Evolutionary conservation across 2,888 invertebrate species (phyloP).

Genomic region (Pyralis farinalis): DNA sequence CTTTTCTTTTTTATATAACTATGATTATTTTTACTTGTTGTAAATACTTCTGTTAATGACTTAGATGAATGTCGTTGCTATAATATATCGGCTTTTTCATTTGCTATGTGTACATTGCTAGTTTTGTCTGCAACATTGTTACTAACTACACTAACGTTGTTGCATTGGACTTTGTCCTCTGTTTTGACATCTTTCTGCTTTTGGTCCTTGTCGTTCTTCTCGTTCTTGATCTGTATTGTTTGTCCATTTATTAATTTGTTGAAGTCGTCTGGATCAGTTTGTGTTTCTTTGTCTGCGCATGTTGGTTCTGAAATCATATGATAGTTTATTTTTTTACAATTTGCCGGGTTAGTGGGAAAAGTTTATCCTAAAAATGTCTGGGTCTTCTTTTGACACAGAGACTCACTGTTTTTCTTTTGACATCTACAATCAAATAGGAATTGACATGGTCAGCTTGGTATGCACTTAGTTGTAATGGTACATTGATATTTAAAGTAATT

Average conservation of each 20-base stretch:
- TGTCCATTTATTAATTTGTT: constrained; percentile 55
- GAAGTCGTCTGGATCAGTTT: constrained; percentile 60
- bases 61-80: constrained; percentile 66
- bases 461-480: no score
- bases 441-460: no score
- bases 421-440: no score
- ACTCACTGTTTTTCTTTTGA: no score
- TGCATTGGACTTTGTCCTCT: constrained; percentile 29
- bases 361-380: no score
- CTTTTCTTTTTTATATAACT: constrained; percentile 54
- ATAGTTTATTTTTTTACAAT: not conserved
- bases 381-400: no score
- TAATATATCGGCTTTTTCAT: constrained; percentile 55
- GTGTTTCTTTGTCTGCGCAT: constrained; percentile 58
- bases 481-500: no score
- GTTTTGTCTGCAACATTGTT: constrained; percentile 20
- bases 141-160: constrained; percentile 28
- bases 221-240: constrained; percentile 32
- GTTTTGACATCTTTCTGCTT: constrained; percentile 26
- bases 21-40: constrained; percentile 38
- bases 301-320: constrained; percentile 43
- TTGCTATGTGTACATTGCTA: constrained; percentile 25
- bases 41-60: constrained; percentile 53
- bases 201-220: constrained; percentile 26
- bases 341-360: no score